Evolutionary conservation across 2,888 invertebrate species (phyloP).

Genomic region (Caradrina clavipalpis): DNA sequence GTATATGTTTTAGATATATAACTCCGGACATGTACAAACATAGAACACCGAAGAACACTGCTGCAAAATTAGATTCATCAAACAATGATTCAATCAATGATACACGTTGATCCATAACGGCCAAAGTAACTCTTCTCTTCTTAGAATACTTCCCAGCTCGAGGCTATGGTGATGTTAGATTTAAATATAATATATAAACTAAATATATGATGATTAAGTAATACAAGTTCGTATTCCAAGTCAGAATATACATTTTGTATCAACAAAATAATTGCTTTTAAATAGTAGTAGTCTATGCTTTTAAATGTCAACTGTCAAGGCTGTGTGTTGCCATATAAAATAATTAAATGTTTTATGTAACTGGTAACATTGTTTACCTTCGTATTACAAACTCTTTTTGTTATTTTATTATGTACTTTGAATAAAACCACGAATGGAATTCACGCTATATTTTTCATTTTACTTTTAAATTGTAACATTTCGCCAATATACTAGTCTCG

Average conservation of each 20-base stretch:
- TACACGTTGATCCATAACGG: constrained; percentile 7
- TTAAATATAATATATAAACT: constrained; percentile 39
- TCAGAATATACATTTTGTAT: constrained; percentile 36
- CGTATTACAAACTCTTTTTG: constrained; percentile 35
- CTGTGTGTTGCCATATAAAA: constrained; percentile 8
- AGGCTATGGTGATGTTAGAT: constrained; percentile 21
- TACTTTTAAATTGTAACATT: constrained; percentile 14
- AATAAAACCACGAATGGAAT: constrained; percentile 9
- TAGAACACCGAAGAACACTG: constrained; percentile 19
- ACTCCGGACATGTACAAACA: constrained; percentile 24
- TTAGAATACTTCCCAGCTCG: neutral
- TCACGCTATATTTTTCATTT: constrained; percentile 13
- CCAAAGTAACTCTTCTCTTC: neutral
- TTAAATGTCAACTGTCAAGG: constrained; percentile 44
- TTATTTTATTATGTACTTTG: constrained; percentile 24
- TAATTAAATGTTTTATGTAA: constrained; percentile 6
- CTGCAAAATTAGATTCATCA: constrained; percentile 20
- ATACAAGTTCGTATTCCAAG: constrained; percentile 44
- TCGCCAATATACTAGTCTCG: constrained; percentile 14
- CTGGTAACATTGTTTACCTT: constrained; percentile 24
- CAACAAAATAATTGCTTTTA: constrained; percentile 29
- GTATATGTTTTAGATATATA: constrained; percentile 13
- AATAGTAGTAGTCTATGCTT: too few relatives aligned
- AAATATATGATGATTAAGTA: constrained; percentile 41
- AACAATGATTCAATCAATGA: constrained; percentile 7